Evolutionary conservation across 1,140 invertebrate species (phyloP), one percentile per base, ranked within the genome.

Genomic region (Euglossa dilemma): DNA sequence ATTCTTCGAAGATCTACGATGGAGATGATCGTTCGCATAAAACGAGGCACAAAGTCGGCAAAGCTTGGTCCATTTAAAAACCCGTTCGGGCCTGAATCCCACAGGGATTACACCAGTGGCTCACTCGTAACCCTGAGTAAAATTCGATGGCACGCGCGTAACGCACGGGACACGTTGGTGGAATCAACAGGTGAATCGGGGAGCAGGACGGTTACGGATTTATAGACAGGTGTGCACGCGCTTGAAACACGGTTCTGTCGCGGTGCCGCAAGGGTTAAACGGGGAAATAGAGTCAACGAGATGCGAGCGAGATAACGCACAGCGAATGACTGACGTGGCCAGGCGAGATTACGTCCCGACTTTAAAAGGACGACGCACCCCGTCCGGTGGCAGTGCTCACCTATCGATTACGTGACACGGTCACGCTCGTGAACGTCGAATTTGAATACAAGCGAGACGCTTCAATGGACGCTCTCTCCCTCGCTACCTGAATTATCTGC

Each of bases 311-410:
- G 84, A 85, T 85, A 78, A 83, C 36, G 71, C 70, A 59, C 80
- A 57, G 75, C 23, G 72, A 86, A 86, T 87, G 84, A 85, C 86
- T 85, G 86, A 86, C 80, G 67, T 63, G 57, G 25, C 54, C 43
- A 12, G 14, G 52, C 28, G 54, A 79, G 81, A 76, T 83, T 80
- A 78, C 77, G 74, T 75, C 67, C n/a, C 14, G 57, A 50, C 73
- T 78, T 73, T 87, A 84, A 85, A 81, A 77, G 79, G 64, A 88
- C 64, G 80, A 74, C 85, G 80, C 85, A 52, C 80, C 87, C 80
- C 67, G 61, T 88, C 87, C 86, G 75, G 79, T 78, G 52, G 45
- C 59, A 23, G 69, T 80, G 61, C 64, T 71, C 69, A 57, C 56
- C 70, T 89, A 83, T 83, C 78, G 70, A 63, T 80, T 80, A 77